A percentile compares a stretch with the other conserved stretches of the same genome.
phyloP scores from a whole-genome alignment of 2,113 vertebrate genomes.

The Crotalus helleri region DNA sequence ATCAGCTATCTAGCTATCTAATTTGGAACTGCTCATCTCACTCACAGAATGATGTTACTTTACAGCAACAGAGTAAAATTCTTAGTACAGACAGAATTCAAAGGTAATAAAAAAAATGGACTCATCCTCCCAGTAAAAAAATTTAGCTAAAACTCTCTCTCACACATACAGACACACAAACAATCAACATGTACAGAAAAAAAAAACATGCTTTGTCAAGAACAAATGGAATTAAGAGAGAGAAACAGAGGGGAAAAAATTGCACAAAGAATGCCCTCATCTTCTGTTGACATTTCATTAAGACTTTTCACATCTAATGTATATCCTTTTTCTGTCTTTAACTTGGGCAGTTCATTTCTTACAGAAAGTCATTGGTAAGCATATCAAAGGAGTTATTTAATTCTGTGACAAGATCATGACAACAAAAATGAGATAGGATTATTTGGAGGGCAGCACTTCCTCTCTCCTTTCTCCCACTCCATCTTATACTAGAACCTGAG shows the following conservation, averaged over 20 bases:
- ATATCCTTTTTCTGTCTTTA: conserved; percentile 1
- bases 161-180: neutral
- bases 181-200: neutral
- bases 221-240: neutral
- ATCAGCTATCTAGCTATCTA: too few relatives aligned
- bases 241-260: neutral
- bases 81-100: neutral
- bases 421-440: conserved; percentile 3
- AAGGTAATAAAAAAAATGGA: neutral
- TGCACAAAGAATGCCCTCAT: conserved; percentile 3
- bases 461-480: neutral
- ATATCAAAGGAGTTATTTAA: conserved; percentile 7
- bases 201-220: neutral
- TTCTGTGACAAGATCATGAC: conserved; percentile 4
- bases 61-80: neutral
- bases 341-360: conserved; percentile 18
- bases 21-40: too few relatives aligned
- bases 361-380: conserved; percentile 7
- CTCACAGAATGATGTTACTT: neutral
- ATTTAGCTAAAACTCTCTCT: neutral
- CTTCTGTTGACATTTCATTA: conserved; percentile 33
- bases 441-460: neutral
- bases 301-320: neutral
- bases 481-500: neutral
- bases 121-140: neutral